Evolutionary conservation across 1,140 invertebrate genomes (phyloP), one percentile per base, ranked within the genome.

Genomic region (Mamestra configurata): DNA sequence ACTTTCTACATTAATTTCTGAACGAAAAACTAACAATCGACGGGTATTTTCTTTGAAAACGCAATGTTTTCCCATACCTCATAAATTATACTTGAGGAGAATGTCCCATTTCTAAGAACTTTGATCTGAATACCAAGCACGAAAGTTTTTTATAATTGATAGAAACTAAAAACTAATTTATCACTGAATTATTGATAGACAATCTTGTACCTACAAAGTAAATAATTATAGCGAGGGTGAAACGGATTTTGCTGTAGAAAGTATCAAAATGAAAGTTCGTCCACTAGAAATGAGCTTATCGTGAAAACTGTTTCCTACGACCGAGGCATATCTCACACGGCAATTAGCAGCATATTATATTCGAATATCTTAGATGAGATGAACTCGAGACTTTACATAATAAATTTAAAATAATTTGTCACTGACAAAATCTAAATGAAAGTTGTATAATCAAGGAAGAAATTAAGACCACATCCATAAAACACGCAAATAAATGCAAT

Each of bases 371-470:
- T 10, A 53, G 51, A 53, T 49, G 6, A 49, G 15, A 0, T 49
- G 1, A 4, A 1, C 18, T 8, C 11, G 1, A 55, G 7, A 13
- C 53, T 55, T 64, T 64, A 64, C 59, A 37, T 68, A 68, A 68
- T 27, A 4, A 46, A 71, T 31, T 51, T 4, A 49, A 53, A 51
- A 27, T 43, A 57, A 57, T 35, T 72, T 73, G 51, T 55, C 71
- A 37, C 24, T 51, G 49, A 73, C 51, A 55, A 40, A 40, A 22
- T 73, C 71, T 55, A 6, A 73, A 73, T 18, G 71, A 73, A 73
- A 73, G 51, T 57, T 40, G 35, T 73, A n/a, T 22, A 55, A 53
- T 22, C n/a, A 55, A 64, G 73, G 73, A 76, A 76, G 73, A 76
- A 76, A 64, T 64, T 76, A 49, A 40, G 31, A 61, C 57, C 18